Evolutionary conservation across 1,140 invertebrate species (phyloP).

Genomic region (Sycophaga agraensis): DNA sequence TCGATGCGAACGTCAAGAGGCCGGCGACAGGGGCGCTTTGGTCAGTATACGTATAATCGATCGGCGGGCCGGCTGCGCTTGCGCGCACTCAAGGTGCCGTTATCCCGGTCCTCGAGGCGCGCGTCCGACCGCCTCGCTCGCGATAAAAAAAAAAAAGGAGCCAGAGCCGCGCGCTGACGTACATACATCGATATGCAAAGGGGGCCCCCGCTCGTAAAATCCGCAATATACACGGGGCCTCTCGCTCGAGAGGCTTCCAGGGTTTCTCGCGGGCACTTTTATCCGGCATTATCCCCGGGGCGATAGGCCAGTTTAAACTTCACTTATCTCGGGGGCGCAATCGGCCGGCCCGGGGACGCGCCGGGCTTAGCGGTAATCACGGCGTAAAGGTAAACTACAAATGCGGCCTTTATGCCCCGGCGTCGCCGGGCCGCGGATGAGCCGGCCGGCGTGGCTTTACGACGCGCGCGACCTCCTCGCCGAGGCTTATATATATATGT

Average conservation of each 20-base stretch:
- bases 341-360: slow-evolving; percentile 24
- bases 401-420: slow-evolving; percentile 29
- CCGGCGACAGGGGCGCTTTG: not conserved
- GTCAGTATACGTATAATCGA: not conserved
- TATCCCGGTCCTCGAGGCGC: no score
- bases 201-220: slow-evolving; percentile 46
- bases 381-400: slow-evolving; percentile 45
- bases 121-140: no score
- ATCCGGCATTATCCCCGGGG: slow-evolving; percentile 44
- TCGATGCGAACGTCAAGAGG: not conserved
- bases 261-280: slow-evolving; percentile 38
- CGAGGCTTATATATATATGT: not conserved
- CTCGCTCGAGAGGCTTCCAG: slow-evolving; percentile 17
- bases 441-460: not conserved
- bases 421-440: not conserved
- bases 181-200: slow-evolving; percentile 53
- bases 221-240: slow-evolving; percentile 41
- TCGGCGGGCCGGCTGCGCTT: not conserved
- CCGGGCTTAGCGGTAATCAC: slow-evolving; percentile 37
- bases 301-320: slow-evolving; percentile 49
- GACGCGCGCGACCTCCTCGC: not conserved
- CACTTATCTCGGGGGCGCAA: slow-evolving; percentile 31
- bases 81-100: no score
- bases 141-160: no score
- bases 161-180: slow-evolving; percentile 18